A percentile compares a stretch with the other conserved stretches of the same genome.
phyloP scores from a whole-genome alignment of 2,113 vertebrate species.

The Bubo bubo region DNA sequence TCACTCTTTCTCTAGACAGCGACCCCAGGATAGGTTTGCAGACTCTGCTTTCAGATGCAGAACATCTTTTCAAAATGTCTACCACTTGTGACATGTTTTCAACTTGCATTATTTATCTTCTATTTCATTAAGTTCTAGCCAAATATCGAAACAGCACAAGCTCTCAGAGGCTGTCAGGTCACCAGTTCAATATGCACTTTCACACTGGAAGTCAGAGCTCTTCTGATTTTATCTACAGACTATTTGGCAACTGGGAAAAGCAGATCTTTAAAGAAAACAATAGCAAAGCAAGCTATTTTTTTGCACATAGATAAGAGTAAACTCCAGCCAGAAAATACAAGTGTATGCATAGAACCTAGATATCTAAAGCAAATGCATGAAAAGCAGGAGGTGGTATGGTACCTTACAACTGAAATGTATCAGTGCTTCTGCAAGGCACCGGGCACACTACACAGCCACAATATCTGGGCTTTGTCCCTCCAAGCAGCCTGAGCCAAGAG shows the following conservation, averaged over 20 bases:
- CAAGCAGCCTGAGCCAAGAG: background rate
- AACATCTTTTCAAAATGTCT: background rate
- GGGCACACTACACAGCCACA: background rate
- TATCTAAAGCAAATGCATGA: background rate
- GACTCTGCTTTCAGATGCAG: background rate
- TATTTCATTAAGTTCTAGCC: background rate
- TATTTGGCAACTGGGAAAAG: background rate
- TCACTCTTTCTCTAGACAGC: background rate
- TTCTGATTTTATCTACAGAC: background rate
- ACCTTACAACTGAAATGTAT: background rate
- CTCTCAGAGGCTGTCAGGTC: background rate
- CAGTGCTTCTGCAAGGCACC: background rate
- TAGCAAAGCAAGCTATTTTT: background rate
- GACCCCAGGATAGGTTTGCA: background rate
- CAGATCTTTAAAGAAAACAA: background rate
- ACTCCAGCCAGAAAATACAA: background rate
- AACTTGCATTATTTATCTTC: background rate
- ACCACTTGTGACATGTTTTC: background rate
- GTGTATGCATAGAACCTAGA: background rate
- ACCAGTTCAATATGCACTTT: background rate
- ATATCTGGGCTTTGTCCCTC: no score
- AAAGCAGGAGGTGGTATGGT: background rate
- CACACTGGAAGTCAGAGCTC: background rate
- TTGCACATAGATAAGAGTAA: background rate
- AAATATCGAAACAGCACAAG: background rate